Conservation (phyloP, 2,113 vertebrate species). For the Oxygymnocypris stewartii region DNA sequence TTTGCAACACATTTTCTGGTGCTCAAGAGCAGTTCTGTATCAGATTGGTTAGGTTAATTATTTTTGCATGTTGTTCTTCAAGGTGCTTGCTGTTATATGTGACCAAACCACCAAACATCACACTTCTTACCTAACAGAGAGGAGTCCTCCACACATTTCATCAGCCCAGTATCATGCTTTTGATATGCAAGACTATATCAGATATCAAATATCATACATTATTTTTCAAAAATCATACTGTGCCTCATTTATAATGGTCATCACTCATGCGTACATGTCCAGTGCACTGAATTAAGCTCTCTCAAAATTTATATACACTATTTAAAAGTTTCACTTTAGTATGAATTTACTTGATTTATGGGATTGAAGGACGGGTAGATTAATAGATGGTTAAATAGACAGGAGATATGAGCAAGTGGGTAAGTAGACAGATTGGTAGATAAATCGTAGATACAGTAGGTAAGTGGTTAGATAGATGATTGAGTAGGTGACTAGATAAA, state of each 20-base stretch:
- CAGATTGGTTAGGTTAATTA: not conserved
- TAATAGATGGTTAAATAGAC: not conserved
- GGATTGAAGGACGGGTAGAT: not conserved
- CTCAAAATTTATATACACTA: constrained; percentile 2
- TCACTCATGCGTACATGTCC: constrained; percentile 31
- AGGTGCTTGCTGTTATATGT: not conserved
- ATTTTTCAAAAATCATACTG: constrained; percentile 76
- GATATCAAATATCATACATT: constrained; percentile 46
- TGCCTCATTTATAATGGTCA: constrained; percentile 65
- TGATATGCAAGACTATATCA: constrained; percentile 48
- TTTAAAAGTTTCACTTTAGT: not conserved
- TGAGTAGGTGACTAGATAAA: not conserved
- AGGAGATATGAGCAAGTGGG: not conserved
- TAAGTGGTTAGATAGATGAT: not conserved
- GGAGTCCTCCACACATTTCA: constrained; percentile 32
- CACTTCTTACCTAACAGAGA: constrained; percentile 35
- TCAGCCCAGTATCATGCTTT: constrained; percentile 24
- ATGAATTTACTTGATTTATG: not conserved
- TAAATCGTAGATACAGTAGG: not conserved
- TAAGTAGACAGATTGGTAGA: not conserved
- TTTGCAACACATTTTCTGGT: not conserved
- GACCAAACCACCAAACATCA: not conserved
- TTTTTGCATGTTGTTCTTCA: not conserved
- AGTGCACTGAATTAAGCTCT: not conserved
- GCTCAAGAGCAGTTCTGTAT: not conserved